Evolutionary conservation across 1,140 invertebrate genomes (phyloP), one percentile per base, ranked within the genome.

Genomic region (Gonatopus flavifemur): DNA sequence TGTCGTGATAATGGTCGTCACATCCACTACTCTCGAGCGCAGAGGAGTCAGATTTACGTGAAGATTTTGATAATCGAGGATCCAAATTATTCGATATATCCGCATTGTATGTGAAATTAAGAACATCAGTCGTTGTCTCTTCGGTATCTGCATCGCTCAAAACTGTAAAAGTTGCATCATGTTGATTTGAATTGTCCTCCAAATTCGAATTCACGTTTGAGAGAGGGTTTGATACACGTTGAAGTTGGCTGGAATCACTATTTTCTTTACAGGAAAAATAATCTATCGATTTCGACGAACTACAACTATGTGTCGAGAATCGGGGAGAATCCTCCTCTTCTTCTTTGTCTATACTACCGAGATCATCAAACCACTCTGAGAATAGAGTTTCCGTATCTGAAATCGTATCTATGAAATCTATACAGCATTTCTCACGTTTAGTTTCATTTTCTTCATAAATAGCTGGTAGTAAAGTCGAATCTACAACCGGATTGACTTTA

Each of bases 31-130:
- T 41, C 30, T 16, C n/a, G 5, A 10, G 38, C 22, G 21, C 22
- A n/a, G 39, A 45, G 1, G 35, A 19, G 24, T 8, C 28, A n/a
- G 10, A 35, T 47, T 25, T 21, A n/a, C 32, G 31, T 3, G 13
- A 6, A 7, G 25, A 28, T 28, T 28, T 7, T 7, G 12, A 28
- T 28, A 12, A 9, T 55, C 49, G n/a, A n/a, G n/a, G n/a, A 4
- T 59, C 45, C 8, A 49, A 28, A 43, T 55, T 66, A 2, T 30
- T 31, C 9, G 60, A 63, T 1, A 58, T 28, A 38, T 66, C 57
- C 0, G 57, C 59, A 7, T 24, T 57, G 18, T 56, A 56, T 9
- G 32, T 39, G 2, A 32, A 19, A 16, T 43, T 40, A 18, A 43
- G 18, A 18, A 12, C n/a, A 28, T 28, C 25, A 28, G 12, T 28